Evolutionary conservation across 1,140 invertebrate species (phyloP).

Genomic region (Dendroctonus ponderosae): DNA sequence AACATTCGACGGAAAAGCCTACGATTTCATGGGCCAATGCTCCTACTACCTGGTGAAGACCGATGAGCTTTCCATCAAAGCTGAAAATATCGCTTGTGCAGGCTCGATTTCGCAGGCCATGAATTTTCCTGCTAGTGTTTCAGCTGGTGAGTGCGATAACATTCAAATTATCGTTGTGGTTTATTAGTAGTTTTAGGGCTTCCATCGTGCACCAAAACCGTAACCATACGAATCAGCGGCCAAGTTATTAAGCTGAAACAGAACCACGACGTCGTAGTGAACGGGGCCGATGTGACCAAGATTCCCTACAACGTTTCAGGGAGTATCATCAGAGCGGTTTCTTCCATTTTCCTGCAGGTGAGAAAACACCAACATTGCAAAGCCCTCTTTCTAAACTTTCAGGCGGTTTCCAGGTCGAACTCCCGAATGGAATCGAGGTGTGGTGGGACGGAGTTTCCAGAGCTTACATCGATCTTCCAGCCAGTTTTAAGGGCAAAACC

Average conservation of each 20-base stretch:
- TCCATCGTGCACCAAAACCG: slow-evolving; percentile 80
- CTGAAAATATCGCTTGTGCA: slow-evolving; percentile 78
- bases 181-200: slow-evolving; percentile 52
- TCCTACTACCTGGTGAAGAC: slow-evolving; percentile 76
- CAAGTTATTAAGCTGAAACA: slow-evolving; percentile 69
- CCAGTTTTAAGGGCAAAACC: slow-evolving; percentile 66
- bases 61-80: slow-evolving; percentile 68
- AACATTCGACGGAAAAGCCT: slow-evolving; percentile 81
- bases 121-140: slow-evolving; percentile 58
- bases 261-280: slow-evolving; percentile 64
- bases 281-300: slow-evolving; percentile 66
- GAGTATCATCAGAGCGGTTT: slow-evolving; percentile 66
- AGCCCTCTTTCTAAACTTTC: no score
- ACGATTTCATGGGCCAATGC: slow-evolving; percentile 88
- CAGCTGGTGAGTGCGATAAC: slow-evolving; percentile 32
- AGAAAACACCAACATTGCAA: no score
- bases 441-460: slow-evolving; percentile 83
- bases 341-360: slow-evolving; percentile 71
- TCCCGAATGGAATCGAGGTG: slow-evolving; percentile 73
- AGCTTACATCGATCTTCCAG: slow-evolving; percentile 77
- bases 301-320: slow-evolving; percentile 63
- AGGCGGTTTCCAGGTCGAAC: slow-evolving; percentile 57
- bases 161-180: neutral
- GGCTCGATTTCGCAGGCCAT: slow-evolving; percentile 73
- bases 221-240: slow-evolving; percentile 60